phyloP scores from a whole-genome alignment of 2,113 vertebrate species.

The Spizaetus ornatus region DNA sequence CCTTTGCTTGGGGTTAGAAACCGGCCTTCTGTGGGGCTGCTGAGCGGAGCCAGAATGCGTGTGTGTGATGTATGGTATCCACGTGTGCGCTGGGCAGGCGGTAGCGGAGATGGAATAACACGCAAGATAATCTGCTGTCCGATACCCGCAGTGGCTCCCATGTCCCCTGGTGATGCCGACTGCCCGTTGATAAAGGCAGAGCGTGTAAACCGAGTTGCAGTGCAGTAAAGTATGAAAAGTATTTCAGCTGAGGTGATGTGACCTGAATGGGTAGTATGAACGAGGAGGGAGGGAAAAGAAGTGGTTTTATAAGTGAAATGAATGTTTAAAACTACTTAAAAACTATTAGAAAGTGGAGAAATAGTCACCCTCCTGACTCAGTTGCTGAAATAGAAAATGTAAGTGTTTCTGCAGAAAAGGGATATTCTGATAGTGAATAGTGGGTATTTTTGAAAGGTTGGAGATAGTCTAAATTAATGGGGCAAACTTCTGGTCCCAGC shows the following conservation, averaged over 20 bases:
- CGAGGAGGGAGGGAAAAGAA: background rate
- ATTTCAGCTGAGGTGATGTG: background rate
- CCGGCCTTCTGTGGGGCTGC: background rate
- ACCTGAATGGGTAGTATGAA: background rate
- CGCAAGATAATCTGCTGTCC: background rate
- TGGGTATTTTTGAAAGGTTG: background rate
- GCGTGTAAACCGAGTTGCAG: background rate
- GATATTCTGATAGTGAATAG: background rate
- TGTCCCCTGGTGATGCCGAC: background rate
- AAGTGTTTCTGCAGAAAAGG: background rate
- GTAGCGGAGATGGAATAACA: background rate
- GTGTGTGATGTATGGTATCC: background rate
- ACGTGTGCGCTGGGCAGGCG: background rate
- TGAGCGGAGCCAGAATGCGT: background rate
- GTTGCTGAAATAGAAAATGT: background rate
- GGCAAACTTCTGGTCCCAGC: background rate
- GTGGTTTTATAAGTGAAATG: background rate
- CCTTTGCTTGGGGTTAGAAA: background rate
- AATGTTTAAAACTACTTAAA: background rate
- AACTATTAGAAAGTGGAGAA: background rate
- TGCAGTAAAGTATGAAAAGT: background rate
- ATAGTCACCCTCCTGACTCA: background rate
- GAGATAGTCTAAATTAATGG: background rate
- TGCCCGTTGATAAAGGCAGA: background rate
- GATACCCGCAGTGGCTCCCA: accelerated